Evolutionary conservation across 2,888 invertebrate genomes (phyloP), one percentile per base, ranked within the genome.

Genomic region (Acleris sparsana): DNA sequence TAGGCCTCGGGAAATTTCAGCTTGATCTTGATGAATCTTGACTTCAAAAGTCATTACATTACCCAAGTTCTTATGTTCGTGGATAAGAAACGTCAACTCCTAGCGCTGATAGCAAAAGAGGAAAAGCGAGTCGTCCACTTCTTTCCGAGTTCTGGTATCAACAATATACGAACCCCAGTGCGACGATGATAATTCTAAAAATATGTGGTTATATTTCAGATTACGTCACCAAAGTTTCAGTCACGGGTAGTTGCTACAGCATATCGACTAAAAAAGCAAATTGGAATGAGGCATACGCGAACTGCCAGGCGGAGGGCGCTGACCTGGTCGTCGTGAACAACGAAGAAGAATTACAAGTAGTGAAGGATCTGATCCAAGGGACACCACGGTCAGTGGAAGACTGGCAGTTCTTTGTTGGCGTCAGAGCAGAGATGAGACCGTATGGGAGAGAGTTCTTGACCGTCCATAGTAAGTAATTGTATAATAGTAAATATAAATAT

Each of bases 231-330:
- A 67, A 53, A 33, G 29, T 62, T n/a, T 20, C 59, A 1, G 29
- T 44, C 16, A 61, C 59, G 0, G 67, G 67, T 18, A 66, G 69
- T 16, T 89, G 90, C 70, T 90, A 90, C 75, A 85, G 77, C 55
- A 77, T 88, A 0, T 76, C 86, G 0, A 46, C 20, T 0, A 16
- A 71, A 0, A 70, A 82, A 0, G 78, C 69, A 44, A 75, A 84
- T 0, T 90, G 90, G 90, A 82, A 85, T 61, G 75, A 85, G 62
- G 88, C 88, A 0, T 85, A 82, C 49, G 77, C 76, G 0, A 84
- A 86, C 52, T 90, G 89, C 67, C 74, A 71, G 2, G 78, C 80
- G 0, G 80, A 87, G 51, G 81, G 82, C 1, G 79, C 85, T 0
- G 87, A 89, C 53, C 74, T 90, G 5, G 77, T 64, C 25, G 55